Percentiles rank a stretch among this genome's conserved stretches.
Conservation (phyloP, 2,888 invertebrate genomes). For the Cheilosia impressa region DNA sequence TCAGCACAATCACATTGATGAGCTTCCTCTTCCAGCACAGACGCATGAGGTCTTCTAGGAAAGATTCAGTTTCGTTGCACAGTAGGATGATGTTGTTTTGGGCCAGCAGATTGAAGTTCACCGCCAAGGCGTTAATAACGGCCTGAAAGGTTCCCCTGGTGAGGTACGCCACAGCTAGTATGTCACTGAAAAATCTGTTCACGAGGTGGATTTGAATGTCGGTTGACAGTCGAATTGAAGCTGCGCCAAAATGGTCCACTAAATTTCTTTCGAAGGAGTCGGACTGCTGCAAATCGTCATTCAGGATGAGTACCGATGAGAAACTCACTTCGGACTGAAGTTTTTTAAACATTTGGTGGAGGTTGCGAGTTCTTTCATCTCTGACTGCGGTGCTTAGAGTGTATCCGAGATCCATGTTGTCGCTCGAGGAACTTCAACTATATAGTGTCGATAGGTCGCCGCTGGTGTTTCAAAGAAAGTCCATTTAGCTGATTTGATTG, state of each 20-base stretch:
- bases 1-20: constrained; percentile 4
- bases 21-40: constrained; percentile 12
- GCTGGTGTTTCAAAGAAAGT: too few relatives aligned
- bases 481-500: too few relatives aligned
- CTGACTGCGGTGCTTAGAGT: neutral
- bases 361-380: too few relatives aligned
- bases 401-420: neutral
- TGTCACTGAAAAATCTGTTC: neutral
- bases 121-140: neutral
- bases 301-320: neutral
- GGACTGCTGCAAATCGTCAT: too few relatives aligned
- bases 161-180: constrained; percentile 5
- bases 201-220: neutral
- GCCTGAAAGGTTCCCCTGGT: neutral
- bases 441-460: too few relatives aligned
- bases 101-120: neutral
- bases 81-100: constrained; percentile 4
- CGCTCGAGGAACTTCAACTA: neutral
- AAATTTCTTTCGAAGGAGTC: neutral
- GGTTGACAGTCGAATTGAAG: constrained; percentile 2
- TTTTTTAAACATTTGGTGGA: neutral
- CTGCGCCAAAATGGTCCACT: neutral
- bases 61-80: neutral
- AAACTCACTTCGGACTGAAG: neutral
- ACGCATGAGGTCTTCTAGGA: neutral